phyloP scores from a whole-genome alignment of 2,888 invertebrate species.

The Lepidonotus clava region DNA sequence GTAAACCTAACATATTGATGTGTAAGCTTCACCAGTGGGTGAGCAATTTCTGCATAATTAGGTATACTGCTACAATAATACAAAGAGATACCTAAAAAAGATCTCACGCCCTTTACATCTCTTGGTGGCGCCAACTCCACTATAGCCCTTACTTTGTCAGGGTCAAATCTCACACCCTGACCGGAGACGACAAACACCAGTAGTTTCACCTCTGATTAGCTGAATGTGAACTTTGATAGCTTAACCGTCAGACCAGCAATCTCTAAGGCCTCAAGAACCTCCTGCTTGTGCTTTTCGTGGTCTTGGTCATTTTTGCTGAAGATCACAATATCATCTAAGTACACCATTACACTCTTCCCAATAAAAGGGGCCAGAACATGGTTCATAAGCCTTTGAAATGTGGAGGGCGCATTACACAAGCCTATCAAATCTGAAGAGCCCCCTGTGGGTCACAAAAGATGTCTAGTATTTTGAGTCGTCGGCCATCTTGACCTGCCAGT shows the following conservation, averaged over 20 bases:
- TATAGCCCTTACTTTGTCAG: conserved; percentile 20
- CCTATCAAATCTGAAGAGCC: too few species aligned
- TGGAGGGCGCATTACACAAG: too few species aligned
- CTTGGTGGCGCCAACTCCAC: neutral
- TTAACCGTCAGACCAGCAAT: too few species aligned
- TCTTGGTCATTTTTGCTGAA: too few species aligned
- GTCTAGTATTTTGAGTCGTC: too few species aligned
- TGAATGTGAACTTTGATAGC: neutral
- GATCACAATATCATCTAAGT: neutral
- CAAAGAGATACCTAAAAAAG: conserved; percentile 30
- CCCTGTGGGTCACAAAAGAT: too few species aligned
- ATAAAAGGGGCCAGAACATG: neutral
- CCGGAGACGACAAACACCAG: neutral
- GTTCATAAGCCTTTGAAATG: too few species aligned
- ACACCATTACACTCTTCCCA: neutral
- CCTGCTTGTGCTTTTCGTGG: neutral
- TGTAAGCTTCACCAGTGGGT: neutral
- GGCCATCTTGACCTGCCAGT: too few species aligned
- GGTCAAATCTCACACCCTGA: neutral
- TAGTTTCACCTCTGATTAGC: neutral
- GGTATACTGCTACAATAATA: conserved; percentile 54
- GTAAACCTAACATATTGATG: conserved; percentile 1
- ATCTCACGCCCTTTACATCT: conserved; percentile 23
- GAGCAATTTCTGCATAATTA: conserved; percentile 51
- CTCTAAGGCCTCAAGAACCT: neutral